Evolutionary conservation across 2,797 vertebrate genomes (phyloP).

Genomic region (Tokudaia muenninki): DNA sequence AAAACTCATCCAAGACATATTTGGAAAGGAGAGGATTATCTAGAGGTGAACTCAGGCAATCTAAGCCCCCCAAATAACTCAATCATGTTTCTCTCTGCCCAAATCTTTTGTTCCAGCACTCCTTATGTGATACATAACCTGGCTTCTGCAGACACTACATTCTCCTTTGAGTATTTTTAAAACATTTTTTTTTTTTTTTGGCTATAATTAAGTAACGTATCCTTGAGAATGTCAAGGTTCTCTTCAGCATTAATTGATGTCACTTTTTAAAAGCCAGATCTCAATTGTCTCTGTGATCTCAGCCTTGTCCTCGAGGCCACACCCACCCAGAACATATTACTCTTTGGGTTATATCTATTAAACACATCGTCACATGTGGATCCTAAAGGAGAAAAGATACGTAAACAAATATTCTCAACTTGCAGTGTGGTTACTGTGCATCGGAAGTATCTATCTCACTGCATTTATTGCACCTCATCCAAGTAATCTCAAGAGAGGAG

Average conservation of each 20-base stretch:
- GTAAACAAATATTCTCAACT: background rate
- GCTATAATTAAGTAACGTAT: slow-evolving; percentile 43
- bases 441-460: background rate
- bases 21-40: background rate
- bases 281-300: background rate
- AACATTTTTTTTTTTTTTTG: background rate
- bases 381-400: background rate
- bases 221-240: background rate
- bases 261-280: slow-evolving; percentile 21
- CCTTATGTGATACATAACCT: background rate
- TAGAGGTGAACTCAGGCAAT: background rate
- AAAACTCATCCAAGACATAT: background rate
- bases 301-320: background rate
- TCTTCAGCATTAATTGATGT: background rate
- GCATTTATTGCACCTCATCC: background rate
- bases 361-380: background rate
- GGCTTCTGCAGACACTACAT: slow-evolving; percentile 6
- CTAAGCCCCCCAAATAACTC: background rate
- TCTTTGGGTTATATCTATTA: background rate
- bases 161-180: background rate
- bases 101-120: background rate
- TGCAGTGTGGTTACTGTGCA: too few species aligned
- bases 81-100: slow-evolving; percentile 32
- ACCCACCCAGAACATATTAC: background rate
- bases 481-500: background rate